Evolutionary conservation across 2,888 invertebrate species (phyloP), one percentile per base, ranked within the genome.

Genomic region (Dasysyrphus tricinctus): DNA sequence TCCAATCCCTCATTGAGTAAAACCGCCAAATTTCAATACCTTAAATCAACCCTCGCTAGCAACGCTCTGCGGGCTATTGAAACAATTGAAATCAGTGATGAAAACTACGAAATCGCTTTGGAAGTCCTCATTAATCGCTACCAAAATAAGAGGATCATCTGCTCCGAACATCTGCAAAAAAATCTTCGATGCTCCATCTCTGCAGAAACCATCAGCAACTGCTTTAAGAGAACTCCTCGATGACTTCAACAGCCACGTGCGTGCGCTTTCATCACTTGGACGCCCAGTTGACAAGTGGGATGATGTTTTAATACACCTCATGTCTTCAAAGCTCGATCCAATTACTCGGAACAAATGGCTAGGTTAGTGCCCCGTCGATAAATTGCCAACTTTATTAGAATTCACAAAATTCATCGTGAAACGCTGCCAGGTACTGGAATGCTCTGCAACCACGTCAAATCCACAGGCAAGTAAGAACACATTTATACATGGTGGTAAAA

Each of bases 291-390:
- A 49, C 11, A 9, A 29, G n/a, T 67, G 67, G 65, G 67, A 61
- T 16, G 61, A 74, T 44, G 3, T 74, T 24, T 24, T 74, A 5
- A 39, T 74, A 9, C 14, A 61, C 39, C 12, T 74, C 34, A 19
- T 63, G 7, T 14, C 3, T 8, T 39, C 74, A 4, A 74, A 74
- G 9, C 59, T 74, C 0, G 39, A 77, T 19, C 3, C n/a, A 1
- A 29, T 19, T 2, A 61, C 77, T 19, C 59, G 29, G 2, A 70
- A 59, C 14, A 77, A 70, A 61, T 69, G 69, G 61, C 14, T 19
- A 1, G 77, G 70, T 12, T 61, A 67, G 6, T 47, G 47, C 24
- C 29, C 14, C 5, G 29, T 44, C 1, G 63, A 63, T 29, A 29
- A 29, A 2, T 0, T 63, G 12, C 29, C 63, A 29, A 63, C 63